Evolutionary conservation across 2,113 vertebrate species (phyloP).

Genomic region (Perca flavescens): DNA sequence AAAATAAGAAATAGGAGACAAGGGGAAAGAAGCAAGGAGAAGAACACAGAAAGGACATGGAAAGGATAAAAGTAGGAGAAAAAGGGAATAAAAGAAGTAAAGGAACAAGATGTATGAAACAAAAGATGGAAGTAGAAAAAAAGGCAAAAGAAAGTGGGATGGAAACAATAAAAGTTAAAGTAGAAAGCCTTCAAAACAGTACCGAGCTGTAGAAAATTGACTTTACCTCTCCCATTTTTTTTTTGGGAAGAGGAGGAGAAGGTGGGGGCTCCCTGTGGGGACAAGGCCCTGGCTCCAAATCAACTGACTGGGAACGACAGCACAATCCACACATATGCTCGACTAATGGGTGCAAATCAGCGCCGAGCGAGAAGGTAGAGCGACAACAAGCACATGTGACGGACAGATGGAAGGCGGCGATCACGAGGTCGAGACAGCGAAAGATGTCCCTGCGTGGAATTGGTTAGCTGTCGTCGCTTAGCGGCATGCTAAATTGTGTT

Average conservation of each 20-base stretch:
- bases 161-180: background rate
- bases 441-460: background rate
- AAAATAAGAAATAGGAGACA: too few relatives aligned
- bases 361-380: slow-evolving; percentile 13
- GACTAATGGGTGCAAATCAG: slow-evolving; percentile 60
- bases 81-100: background rate
- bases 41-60: background rate
- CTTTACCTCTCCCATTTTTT: slow-evolving; percentile 14
- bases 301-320: slow-evolving; percentile 60
- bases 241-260: background rate
- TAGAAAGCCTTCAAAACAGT: background rate
- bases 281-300: slow-evolving; percentile 41
- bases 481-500: slow-evolving; percentile 28
- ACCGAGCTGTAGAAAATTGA: background rate
- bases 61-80: background rate
- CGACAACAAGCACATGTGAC: slow-evolving; percentile 27
- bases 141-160: too few relatives aligned
- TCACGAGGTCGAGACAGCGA: background rate
- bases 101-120: background rate
- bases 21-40: too few relatives aligned
- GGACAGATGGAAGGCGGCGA: background rate
- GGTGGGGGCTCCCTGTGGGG: slow-evolving; percentile 26
- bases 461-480: slow-evolving; percentile 8
- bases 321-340: slow-evolving; percentile 62
- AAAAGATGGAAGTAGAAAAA: background rate